phyloP scores from a whole-genome alignment of 2,113 vertebrate genomes.

The Cavia porcellus region DNA sequence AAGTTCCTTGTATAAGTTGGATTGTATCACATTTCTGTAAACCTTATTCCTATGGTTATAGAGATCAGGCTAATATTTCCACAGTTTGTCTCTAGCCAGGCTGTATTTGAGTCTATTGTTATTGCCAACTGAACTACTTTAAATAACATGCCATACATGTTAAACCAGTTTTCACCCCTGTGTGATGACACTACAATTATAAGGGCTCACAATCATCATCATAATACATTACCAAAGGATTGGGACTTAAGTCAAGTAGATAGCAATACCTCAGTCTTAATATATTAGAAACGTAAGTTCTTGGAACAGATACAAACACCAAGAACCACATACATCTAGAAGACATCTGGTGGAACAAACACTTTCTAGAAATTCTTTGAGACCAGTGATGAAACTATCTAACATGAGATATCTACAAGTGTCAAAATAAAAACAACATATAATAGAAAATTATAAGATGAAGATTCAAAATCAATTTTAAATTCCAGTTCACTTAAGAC shows the following conservation, averaged over 20 bases:
- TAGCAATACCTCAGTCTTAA: neutral
- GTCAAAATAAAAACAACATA: neutral
- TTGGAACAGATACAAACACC: neutral
- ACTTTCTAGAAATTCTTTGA: neutral
- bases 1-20: no score
- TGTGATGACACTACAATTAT: neutral
- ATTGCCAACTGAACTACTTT: neutral
- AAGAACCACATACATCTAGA: neutral
- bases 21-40: neutral
- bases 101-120: neutral
- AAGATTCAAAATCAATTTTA: neutral
- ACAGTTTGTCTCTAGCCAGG: neutral
- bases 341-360: neutral
- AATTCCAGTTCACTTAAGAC: neutral
- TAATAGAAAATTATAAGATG: neutral
- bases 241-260: neutral
- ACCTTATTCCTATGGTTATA: neutral
- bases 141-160: neutral
- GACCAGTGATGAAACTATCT: neutral
- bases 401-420: neutral
- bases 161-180: neutral
- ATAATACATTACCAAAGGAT: neutral
- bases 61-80: neutral
- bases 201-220: neutral
- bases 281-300: neutral